Percentiles rank a stretch among this genome's conserved stretches.
These are phyloP conservation scores for Meloidogyne exigua DNA, from an alignment of 1,140 invertebrate species.

Conservation along the genomic window DNA sequence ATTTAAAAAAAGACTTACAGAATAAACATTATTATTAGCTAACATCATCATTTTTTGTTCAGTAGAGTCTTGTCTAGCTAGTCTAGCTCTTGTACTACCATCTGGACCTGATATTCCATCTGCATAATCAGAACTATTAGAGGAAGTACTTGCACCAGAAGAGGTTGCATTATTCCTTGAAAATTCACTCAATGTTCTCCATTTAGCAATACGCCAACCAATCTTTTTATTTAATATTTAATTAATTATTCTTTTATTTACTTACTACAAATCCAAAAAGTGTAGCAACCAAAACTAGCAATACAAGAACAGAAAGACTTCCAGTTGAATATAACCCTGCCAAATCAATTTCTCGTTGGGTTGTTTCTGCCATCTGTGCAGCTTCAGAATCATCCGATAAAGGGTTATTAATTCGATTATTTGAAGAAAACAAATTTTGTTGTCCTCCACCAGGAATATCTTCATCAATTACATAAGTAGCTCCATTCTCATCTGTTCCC, in stretches of 20 bases:
- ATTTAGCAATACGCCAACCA: slow-evolving; percentile 58
- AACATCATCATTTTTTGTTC: slow-evolving; percentile 32
- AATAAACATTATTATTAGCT: slow-evolving; percentile 21
- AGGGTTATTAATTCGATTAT: not conserved
- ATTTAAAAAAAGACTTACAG: not conserved
- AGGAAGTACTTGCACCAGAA: slow-evolving; percentile 49
- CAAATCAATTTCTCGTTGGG: not conserved
- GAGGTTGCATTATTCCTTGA: slow-evolving; percentile 22
- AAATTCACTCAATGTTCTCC: slow-evolving; percentile 40
- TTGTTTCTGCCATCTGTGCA: not conserved
- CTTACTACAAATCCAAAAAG: slow-evolving; percentile 52
- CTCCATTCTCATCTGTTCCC: slow-evolving; percentile 10
- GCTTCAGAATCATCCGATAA: not conserved
- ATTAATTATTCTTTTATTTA: slow-evolving; percentile 16
- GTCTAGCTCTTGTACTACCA: slow-evolving; percentile 42
- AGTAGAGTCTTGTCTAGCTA: slow-evolving; percentile 58
- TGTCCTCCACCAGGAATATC: not conserved
- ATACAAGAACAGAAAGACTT: slow-evolving; percentile 37
- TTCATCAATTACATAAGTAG: slow-evolving; percentile 32
- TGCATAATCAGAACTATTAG: slow-evolving; percentile 55
- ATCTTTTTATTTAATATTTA: slow-evolving; percentile 34
- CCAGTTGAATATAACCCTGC: slow-evolving; percentile 20
- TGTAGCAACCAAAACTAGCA: slow-evolving; percentile 40
- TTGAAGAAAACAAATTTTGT: not conserved
- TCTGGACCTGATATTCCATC: slow-evolving; percentile 41